Evolutionary conservation across 1,140 invertebrate genomes (phyloP).

Genomic region (Euwallacea fornicatus): DNA sequence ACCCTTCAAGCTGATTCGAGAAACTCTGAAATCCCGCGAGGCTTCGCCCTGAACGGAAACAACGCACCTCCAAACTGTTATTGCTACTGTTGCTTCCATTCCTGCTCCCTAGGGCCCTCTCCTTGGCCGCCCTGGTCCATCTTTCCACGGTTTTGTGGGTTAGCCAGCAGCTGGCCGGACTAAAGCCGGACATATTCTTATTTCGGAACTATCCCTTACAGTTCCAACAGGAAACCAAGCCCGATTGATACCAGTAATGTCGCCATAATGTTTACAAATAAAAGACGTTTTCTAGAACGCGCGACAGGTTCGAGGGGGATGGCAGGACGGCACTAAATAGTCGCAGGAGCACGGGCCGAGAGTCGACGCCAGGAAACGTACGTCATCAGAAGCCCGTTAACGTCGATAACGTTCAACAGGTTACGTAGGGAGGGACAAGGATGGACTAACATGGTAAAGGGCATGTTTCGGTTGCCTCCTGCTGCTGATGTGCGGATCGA

Average conservation of each 20-base stretch:
- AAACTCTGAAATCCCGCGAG: too few relatives aligned
- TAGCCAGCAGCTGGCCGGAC: slow-evolving; percentile 69
- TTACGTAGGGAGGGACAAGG: slow-evolving; percentile 5
- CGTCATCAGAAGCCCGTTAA: slow-evolving; percentile 20
- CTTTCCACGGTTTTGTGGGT: slow-evolving; percentile 70
- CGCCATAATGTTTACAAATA: slow-evolving; percentile 4
- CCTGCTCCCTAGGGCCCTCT: slow-evolving; percentile 59
- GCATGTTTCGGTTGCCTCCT: not conserved
- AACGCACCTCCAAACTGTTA: slow-evolving; percentile 45
- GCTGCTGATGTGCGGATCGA: not conserved
- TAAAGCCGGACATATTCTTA: slow-evolving; percentile 62
- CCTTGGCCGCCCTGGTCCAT: slow-evolving; percentile 69
- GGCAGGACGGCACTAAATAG: slow-evolving; percentile 15
- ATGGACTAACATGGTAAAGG: not conserved
- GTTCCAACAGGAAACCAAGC: too few relatives aligned
- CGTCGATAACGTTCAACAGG: slow-evolving; percentile 33
- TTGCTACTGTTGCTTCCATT: slow-evolving; percentile 46
- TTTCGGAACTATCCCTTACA: not conserved
- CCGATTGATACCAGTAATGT: not conserved
- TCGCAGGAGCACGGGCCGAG: slow-evolving; percentile 6
- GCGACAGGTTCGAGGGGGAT: slow-evolving; percentile 5
- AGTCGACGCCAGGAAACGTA: slow-evolving; percentile 18
- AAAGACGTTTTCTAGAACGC: not conserved
- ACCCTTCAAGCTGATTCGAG: too few relatives aligned
- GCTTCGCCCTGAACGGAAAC: not conserved